Evolutionary conservation across 2,797 vertebrate species (phyloP).

Genomic region (Melanotaenia maccullochi): DNA sequence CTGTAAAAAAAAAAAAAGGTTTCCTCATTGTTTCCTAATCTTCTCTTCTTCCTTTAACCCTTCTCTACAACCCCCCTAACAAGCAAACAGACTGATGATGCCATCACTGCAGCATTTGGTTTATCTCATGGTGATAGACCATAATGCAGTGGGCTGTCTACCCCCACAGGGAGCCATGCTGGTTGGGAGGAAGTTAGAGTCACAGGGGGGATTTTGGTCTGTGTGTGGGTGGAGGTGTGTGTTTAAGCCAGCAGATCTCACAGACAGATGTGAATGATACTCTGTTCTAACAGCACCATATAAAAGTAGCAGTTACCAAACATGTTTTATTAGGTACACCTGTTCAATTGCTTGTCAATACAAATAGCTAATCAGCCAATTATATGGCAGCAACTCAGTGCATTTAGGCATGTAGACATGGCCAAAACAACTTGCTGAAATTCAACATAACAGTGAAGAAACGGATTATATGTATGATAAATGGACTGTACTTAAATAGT

Average conservation of each 20-base stretch:
- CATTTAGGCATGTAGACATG: not conserved
- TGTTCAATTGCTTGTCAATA: no score
- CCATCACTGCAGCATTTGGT: constrained; percentile 65
- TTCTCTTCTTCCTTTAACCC: constrained; percentile 18
- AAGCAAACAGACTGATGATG: constrained; percentile 74
- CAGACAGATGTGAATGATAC: constrained; percentile 45
- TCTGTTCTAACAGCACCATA: constrained; percentile 12
- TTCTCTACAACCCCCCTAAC: constrained; percentile 12
- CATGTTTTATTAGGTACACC: not conserved
- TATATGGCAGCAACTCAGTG: no score
- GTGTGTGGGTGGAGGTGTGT: constrained; percentile 34
- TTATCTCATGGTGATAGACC: constrained; percentile 70
- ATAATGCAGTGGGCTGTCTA: constrained; percentile 49
- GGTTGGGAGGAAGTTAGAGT: constrained; percentile 57
- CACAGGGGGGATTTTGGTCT: constrained; percentile 24
- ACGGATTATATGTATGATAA: no score
- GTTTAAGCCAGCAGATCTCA: constrained; percentile 28
- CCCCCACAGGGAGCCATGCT: constrained; percentile 48
- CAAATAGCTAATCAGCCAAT: no score
- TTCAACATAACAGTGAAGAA: no score
- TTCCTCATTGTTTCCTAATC: constrained; percentile 12
- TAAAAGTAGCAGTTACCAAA: constrained; percentile 9
- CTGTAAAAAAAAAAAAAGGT: not conserved
- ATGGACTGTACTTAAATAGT: no score
- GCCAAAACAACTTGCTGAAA: no score